phyloP scores from a whole-genome alignment of 2,113 vertebrate genomes.

The Ictalurus furcatus region DNA sequence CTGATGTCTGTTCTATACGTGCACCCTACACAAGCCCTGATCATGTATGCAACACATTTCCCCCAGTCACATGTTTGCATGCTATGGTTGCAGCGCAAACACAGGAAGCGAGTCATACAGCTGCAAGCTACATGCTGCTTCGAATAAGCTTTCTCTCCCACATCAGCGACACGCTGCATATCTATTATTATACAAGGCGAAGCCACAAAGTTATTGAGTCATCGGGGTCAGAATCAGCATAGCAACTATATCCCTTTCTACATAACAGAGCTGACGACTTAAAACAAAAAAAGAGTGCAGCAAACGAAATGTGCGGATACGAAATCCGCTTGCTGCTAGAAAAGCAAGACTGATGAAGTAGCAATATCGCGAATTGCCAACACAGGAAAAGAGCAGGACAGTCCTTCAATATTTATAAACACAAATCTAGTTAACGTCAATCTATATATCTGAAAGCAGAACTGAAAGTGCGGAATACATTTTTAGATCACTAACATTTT shows the following conservation, averaged over 20 bases:
- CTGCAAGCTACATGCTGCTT: conserved; percentile 11
- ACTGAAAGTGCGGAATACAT: not conserved
- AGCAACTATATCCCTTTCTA: conserved; percentile 30
- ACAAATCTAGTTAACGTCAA: not conserved
- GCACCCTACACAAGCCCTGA: not conserved
- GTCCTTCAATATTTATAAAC: not conserved
- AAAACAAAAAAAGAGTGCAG: not conserved
- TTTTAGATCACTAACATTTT: not conserved
- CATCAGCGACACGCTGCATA: conserved; percentile 1
- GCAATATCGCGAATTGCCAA: not conserved
- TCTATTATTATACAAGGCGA: conserved; percentile 42
- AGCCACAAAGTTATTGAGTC: conserved; percentile 29
- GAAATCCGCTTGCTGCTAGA: not conserved
- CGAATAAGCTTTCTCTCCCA: conserved; percentile 11
- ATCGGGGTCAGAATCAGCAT: conserved; percentile 11
- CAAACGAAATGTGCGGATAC: not conserved
- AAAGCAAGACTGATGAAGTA: not conserved
- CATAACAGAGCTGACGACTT: not conserved
- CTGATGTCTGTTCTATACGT: not conserved
- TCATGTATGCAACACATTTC: not conserved
- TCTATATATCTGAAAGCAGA: not conserved
- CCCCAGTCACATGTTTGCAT: not conserved
- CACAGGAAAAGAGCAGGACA: not conserved
- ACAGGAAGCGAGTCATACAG: conserved; percentile 39
- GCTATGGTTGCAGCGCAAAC: not conserved